phyloP scores from a whole-genome alignment of 1,140 invertebrate species.

The Brachionus paranguensis region DNA sequence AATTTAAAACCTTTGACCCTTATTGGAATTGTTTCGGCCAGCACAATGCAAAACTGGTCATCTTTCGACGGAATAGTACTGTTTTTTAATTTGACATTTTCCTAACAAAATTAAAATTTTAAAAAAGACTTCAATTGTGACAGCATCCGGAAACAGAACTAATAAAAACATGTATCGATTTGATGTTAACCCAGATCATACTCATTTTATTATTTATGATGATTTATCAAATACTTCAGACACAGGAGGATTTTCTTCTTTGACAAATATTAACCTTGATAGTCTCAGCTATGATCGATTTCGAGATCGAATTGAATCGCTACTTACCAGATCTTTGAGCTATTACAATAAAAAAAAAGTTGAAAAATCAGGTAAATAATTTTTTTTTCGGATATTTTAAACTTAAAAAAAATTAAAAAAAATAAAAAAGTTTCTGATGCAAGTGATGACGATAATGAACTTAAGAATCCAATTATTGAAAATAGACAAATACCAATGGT shows the following conservation, averaged over 20 bases:
- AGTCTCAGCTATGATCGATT: slow-evolving; percentile 23
- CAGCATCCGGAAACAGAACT: slow-evolving; percentile 20
- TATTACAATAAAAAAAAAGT: not conserved
- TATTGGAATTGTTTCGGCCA: slow-evolving; percentile 35
- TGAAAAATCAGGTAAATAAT: not conserved
- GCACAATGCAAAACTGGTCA: slow-evolving; percentile 28
- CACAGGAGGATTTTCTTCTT: not conserved
- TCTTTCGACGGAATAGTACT: slow-evolving; percentile 16
- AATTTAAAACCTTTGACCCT: slow-evolving; percentile 8
- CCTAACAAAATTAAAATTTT: not conserved
- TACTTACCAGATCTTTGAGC: slow-evolving; percentile 3
- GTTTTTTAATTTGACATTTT: not conserved
- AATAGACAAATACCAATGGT: slow-evolving; percentile 50
- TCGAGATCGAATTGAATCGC: slow-evolving; percentile 19
- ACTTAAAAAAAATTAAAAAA: not conserved
- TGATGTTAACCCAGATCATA: slow-evolving; percentile 34
- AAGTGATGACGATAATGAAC: slow-evolving; percentile 27
- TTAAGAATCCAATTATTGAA: not conserved
- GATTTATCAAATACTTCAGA: not conserved
- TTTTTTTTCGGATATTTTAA: not conserved
- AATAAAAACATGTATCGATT: slow-evolving; percentile 12
- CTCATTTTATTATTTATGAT: slow-evolving; percentile 36
- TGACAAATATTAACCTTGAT: not conserved
- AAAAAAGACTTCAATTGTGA: not conserved
- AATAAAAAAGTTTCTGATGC: not conserved